Evolutionary conservation across 2,888 invertebrate genomes (phyloP), one percentile per base, ranked within the genome.

Genomic region (Pediacus dermestoides): DNA sequence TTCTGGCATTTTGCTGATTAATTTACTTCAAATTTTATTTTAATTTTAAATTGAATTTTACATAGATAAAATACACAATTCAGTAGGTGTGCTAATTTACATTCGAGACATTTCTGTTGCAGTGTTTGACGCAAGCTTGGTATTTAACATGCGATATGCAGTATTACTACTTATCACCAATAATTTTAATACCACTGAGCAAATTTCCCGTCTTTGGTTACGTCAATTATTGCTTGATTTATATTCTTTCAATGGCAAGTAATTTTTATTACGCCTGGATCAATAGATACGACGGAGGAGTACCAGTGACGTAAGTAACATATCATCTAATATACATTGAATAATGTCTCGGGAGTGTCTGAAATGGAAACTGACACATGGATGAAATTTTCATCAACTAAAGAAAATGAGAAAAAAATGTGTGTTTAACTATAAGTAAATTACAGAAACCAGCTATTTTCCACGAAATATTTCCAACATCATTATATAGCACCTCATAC

Each of bases 71-170:
- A n/a, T n/a, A n/a, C n/a, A n/a, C n/a, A n/a, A n/a, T n/a, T n/a
- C n/a, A n/a, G n/a, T n/a, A n/a, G n/a, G n/a, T n/a, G n/a, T n/a
- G n/a, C n/a, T n/a, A n/a, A n/a, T n/a, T n/a, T n/a, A n/a, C n/a
- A n/a, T n/a, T n/a, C n/a, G n/a, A 18, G 21, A 18, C 21, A 18
- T 18, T 13, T 28, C 2, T 7, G 30, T 53, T 54, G 39, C 30
- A 63, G 67, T 73, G 72, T 44, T 52, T 72, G 44, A 51, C 60
- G 22, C 71, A 71, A 48, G 60, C 68, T 2, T 73, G 73, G 72
- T 72, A 71, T 49, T 52, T 73, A 14, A 64, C 66, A 2, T 70
- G 72, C 23, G 72, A 73, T 34, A 72, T 70, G 66, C 69, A 72
- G 45, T 61, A 70, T 32, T 73, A 68, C 46, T 62, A 65, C 46